These are phyloP conservation scores for Dicaeum eximium DNA, from an alignment of 2,113 vertebrate genomes.

Conservation along the genomic window DNA sequence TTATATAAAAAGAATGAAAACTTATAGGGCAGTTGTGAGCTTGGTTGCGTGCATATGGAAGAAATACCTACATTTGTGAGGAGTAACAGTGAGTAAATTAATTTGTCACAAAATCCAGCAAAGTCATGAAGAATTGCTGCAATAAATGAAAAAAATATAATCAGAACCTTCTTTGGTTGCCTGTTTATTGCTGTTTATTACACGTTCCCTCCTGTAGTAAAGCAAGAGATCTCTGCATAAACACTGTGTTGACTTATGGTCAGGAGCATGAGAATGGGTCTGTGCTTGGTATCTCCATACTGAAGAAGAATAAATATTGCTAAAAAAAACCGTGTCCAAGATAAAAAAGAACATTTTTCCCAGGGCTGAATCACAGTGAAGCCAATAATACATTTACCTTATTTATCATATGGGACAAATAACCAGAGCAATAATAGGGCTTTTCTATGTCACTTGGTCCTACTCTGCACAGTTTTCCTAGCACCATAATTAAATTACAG, in stretches of 20 bases:
- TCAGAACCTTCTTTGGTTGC: fast-evolving
- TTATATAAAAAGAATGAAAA: neutral
- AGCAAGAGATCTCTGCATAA: neutral
- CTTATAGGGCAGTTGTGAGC: neutral
- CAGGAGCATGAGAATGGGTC: neutral
- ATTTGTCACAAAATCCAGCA: neutral
- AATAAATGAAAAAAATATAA: neutral
- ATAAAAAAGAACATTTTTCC: neutral
- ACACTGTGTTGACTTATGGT: neutral
- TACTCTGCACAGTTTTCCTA: neutral
- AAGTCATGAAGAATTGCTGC: neutral
- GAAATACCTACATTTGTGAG: neutral
- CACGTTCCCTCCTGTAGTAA: neutral
- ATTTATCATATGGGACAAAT: neutral
- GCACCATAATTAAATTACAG: neutral
- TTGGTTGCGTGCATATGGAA: neutral
- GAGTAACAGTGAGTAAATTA: neutral
- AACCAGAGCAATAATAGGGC: neutral
- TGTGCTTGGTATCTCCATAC: neutral
- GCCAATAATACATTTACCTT: neutral
- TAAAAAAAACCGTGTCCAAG: neutral
- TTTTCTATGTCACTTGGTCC: neutral
- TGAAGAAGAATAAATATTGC: neutral
- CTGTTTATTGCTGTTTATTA: neutral
- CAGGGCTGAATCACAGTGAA: neutral